Base-by-base conservation (phyloP, 2,113 vertebrate species). In the Zosterops japonicus region DNA sequence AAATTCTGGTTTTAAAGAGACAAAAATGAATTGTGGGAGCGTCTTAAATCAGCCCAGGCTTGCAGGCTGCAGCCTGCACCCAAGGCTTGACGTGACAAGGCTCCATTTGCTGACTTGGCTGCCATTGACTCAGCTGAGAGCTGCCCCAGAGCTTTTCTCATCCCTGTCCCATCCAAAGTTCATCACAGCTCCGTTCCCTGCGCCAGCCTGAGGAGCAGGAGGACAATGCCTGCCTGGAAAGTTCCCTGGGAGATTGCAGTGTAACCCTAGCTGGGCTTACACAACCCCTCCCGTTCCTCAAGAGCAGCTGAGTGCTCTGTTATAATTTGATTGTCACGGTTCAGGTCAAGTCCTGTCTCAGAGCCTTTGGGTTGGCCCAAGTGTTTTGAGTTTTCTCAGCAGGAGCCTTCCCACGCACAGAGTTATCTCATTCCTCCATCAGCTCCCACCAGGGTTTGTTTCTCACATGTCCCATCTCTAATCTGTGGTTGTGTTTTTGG, bases 201-300 rank as follows among this genome's bases (percentile, higher is more conserved):
- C 3, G 25, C 9, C 52, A 52, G 39, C 39, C 39, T 39, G 39
- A 39, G 39, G 39, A 39, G 39, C 39, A 74, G 94, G n/a, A 64
- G 89, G 87, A 89, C 93, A 83, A 21, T 52, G 47, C 16, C 59
- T 50, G 64, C 91, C 91, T 89, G 93, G 94, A 64, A 63, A 78
- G 52, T 2, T 80, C 56, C 35, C 64, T 68, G 31, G 12, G 7
- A 92, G 83, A 4, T 25, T 83, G 21, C 68, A 8, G 76, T 19
- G 92, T n/a, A 90, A 92, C 39, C 1, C 68, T 20, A 78, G 10
- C 67, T 2, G 4, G 2, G 2, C 19, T 90, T 74, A 67, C 17
- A 0, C 83, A 67, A 84, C 80, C 7, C 19, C 80, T 69, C 21
- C 4, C 59, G 74, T 94, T 92, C 93, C 50, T 86, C 50, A 83